These are phyloP conservation scores for Leptinotarsa lineolata DNA, from an alignment of 1,140 invertebrate genomes.

Conservation along the genomic window DNA sequence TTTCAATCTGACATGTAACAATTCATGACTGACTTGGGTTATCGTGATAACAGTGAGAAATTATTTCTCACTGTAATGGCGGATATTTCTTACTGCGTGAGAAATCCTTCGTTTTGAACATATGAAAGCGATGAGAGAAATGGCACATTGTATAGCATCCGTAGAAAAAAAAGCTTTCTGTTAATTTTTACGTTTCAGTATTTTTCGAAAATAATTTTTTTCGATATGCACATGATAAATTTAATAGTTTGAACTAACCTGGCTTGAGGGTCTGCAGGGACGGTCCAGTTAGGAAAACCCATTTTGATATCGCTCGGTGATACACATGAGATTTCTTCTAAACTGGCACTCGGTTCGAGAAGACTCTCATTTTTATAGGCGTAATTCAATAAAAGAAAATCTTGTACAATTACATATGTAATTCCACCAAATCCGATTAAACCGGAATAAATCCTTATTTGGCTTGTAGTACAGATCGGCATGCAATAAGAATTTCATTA, in stretches of 20 bases:
- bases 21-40: no score
- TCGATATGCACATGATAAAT: background rate
- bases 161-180: no score
- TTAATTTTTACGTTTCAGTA: no score
- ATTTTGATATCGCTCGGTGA: conserved; percentile 18
- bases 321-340: background rate
- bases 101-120: no score
- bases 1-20: no score
- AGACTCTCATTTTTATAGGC: conserved; percentile 2
- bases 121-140: no score
- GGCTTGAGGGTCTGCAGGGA: conserved; percentile 31
- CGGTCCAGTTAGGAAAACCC: conserved; percentile 39
- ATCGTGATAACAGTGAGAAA: no score
- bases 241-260: conserved; percentile 33
- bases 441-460: background rate
- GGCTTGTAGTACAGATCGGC: background rate
- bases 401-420: background rate
- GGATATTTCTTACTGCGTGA: no score
- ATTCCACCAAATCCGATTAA: background rate
- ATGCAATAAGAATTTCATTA: no score
- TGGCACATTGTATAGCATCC: no score
- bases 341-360: background rate
- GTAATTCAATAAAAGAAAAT: conserved; percentile 10
- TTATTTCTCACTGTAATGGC: no score
- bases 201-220: background rate